Percentiles rank a stretch among this genome's conserved stretches.
Conservation (phyloP, 2,113 vertebrate genomes). For the Centropus unirufus region DNA sequence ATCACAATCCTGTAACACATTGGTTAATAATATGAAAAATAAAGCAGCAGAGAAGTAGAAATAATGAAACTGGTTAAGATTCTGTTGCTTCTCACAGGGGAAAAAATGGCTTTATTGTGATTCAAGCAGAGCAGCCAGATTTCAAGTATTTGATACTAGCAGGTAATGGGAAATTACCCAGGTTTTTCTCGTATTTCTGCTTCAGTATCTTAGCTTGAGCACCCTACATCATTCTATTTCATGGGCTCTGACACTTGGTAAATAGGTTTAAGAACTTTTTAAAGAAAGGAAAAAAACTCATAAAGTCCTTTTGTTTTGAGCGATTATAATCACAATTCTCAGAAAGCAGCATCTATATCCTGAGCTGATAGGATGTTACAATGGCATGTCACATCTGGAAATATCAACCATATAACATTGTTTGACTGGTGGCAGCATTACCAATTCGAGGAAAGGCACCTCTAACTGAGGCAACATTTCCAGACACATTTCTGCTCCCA, state of each 20-base stretch:
- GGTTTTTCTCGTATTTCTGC: slow-evolving; percentile 51
- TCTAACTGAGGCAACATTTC: background rate
- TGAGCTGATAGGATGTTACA: background rate
- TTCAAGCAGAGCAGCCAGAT: slow-evolving; percentile 54
- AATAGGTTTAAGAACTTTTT: slow-evolving; percentile 53
- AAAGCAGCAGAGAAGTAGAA: background rate
- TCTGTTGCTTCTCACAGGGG: slow-evolving; percentile 20
- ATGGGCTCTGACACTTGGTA: slow-evolving; percentile 49
- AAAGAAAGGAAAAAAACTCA: background rate
- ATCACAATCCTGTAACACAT: background rate
- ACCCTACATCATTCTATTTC: slow-evolving; percentile 54
- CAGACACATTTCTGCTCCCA: background rate
- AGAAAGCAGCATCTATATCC: background rate
- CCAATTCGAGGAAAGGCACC: background rate
- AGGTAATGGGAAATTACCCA: slow-evolving; percentile 66
- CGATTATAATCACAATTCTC: slow-evolving; percentile 37
- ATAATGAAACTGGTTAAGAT: slow-evolving; percentile 49
- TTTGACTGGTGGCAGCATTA: background rate
- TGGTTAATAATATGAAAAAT: slow-evolving; percentile 33
- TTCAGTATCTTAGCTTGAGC: slow-evolving; percentile 51
- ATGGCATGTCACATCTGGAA: slow-evolving; percentile 35
- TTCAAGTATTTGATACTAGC: slow-evolving; percentile 56
- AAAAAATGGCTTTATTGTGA: slow-evolving; percentile 57
- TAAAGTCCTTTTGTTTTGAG: slow-evolving; percentile 36
- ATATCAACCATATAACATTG: background rate